Evolutionary conservation across 1,140 invertebrate species (phyloP).

Genomic region (Heliconius hermathena): DNA sequence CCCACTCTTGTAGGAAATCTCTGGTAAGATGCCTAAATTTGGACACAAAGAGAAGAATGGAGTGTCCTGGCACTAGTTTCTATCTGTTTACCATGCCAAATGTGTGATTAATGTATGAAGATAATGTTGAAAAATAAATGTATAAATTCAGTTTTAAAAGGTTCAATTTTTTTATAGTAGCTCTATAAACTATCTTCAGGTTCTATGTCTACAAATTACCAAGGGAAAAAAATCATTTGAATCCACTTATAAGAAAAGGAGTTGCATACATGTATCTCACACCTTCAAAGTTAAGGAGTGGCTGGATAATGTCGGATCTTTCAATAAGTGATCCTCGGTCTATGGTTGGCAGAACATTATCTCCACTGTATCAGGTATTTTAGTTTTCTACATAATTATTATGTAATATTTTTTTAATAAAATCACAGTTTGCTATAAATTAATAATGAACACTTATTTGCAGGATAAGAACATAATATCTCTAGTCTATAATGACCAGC

Average conservation of each 20-base stretch:
- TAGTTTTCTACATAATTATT: too few species aligned
- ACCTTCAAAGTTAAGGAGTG: constrained; percentile 80
- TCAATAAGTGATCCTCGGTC: constrained; percentile 87
- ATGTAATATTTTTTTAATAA: too few species aligned
- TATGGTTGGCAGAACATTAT: constrained; percentile 88
- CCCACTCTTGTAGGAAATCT: too few species aligned
- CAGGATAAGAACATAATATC: constrained; percentile 81
- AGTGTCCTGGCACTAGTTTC: too few species aligned
- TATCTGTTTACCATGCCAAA: too few species aligned
- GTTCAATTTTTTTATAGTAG: background rate
- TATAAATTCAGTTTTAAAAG: too few species aligned
- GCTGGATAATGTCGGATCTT: constrained; percentile 87
- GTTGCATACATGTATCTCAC: constrained; percentile 89
- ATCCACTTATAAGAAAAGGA: constrained; percentile 84
- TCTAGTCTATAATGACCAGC: constrained; percentile 93
- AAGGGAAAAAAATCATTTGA: constrained; percentile 82
- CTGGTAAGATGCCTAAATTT: too few species aligned
- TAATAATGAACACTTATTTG: constrained; percentile 31
- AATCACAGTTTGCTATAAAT: too few species aligned
- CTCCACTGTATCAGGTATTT: constrained; percentile 84
- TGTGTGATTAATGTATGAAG: too few species aligned
- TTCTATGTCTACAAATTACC: constrained; percentile 93
- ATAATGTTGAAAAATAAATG: too few species aligned
- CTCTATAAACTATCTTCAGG: constrained; percentile 81
- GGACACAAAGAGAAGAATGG: too few species aligned